Evolutionary conservation across 37 sponge, comb jelly and placozoan species (phyloP).

Genomic region (Crambe crambe): DNA sequence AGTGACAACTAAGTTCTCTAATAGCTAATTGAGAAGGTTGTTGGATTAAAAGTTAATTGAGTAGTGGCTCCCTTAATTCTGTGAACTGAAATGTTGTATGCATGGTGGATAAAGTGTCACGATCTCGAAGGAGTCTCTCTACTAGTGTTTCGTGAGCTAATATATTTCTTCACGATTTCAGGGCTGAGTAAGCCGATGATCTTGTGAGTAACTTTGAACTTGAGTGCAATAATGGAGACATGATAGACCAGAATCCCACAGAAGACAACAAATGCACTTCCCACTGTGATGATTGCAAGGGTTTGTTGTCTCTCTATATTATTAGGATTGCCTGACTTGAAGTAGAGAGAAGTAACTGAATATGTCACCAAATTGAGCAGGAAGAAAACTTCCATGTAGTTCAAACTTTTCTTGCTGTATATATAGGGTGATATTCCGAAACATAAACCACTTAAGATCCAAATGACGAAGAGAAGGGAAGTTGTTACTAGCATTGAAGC

Average conservation of each 20-base stretch:
- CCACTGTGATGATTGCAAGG: neutral
- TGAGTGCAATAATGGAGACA: too few species aligned
- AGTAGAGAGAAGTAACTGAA: neutral
- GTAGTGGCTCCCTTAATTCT: too few species aligned
- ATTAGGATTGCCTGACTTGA: neutral
- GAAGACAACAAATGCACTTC: neutral
- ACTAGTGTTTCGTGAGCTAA: too few species aligned
- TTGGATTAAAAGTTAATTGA: too few species aligned
- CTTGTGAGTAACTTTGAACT: too few species aligned
- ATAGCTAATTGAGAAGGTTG: too few species aligned
- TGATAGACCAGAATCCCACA: neutral
- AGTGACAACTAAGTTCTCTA: too few species aligned
- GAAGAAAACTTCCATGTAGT: neutral
- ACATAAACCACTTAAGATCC: neutral
- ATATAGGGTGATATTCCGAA: neutral
- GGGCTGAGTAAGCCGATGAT: too few species aligned
- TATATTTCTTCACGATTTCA: too few species aligned
- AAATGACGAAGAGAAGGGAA: neutral
- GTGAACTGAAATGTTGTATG: too few species aligned
- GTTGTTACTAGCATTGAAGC: neutral
- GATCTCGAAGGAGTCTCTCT: too few species aligned
- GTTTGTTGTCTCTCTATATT: neutral
- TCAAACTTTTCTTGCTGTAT: neutral
- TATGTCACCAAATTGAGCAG: neutral
- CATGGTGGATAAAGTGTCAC: too few species aligned